Evolutionary conservation across 2,888 invertebrate species (phyloP).

Genomic region (Gisinianus flammeolus): DNA sequence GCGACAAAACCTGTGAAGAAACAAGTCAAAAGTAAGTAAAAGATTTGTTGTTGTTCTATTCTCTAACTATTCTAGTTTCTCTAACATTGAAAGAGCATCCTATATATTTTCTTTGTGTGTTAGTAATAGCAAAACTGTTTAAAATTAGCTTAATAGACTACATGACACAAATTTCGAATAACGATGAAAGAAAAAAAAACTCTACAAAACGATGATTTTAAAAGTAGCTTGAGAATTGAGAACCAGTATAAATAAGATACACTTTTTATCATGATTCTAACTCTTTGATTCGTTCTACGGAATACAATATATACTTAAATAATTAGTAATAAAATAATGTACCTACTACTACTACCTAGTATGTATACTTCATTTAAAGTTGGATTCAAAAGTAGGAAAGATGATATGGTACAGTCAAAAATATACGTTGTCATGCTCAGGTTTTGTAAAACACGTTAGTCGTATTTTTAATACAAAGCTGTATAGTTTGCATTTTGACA

Average conservation of each 20-base stretch:
- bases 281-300: too few relatives aligned
- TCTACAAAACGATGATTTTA: too few relatives aligned
- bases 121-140: neutral
- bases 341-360: too few relatives aligned
- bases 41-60: constrained; percentile 26
- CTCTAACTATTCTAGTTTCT: constrained; percentile 1
- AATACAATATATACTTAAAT: neutral
- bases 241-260: neutral
- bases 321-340: too few relatives aligned
- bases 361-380: too few relatives aligned
- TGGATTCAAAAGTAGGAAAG: too few relatives aligned
- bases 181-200: neutral
- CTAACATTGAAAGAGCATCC: neutral
- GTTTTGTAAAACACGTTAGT: too few relatives aligned
- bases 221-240: neutral
- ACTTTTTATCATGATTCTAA: too few relatives aligned
- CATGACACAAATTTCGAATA: neutral
- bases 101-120: neutral
- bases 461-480: too few relatives aligned
- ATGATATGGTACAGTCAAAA: too few relatives aligned
- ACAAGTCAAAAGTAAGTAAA: constrained; percentile 89
- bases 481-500: neutral
- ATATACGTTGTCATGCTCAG: too few relatives aligned
- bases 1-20: constrained; percentile 97
- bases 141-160: neutral